Base-by-base conservation (phyloP, 2,797 vertebrate genomes). In the Falco biarmicus region DNA sequence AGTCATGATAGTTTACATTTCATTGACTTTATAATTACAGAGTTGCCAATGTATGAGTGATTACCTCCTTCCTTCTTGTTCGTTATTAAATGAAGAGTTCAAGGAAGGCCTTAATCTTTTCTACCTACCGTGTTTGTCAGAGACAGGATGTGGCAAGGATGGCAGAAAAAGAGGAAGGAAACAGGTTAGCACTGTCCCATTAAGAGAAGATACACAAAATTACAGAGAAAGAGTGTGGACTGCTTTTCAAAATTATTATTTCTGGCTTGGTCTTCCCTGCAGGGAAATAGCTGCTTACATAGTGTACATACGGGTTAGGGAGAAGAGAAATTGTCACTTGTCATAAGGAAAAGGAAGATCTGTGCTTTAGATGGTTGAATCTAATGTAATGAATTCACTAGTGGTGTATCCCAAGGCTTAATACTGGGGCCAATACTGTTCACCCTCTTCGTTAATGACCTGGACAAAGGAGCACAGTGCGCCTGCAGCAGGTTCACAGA, bases 11-110 rank as follows among this genome's bases (percentile, higher is more conserved):
- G 64, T 94, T 97, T 95, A 84, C 91, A 91, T 86, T 95, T 96
- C 19, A 88, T 92, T 92, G 68, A 93, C 87, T 96, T 94, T 68
- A 65, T 81, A 96, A 97, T 96, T 91, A 94, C 5, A 95, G 73
- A 93, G 82, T 86, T 90, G 76, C 50, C 79, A 81, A 18, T 48
- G 57, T 84, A 88, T 16, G 9, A n/a, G 28, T 87, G 43, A 93
- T 95, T 94, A 81, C 54, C 61, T 91, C 53, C 53, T 87, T 95
- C 87, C 68, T 83, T 87, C 81, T 93, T 80, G 51, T 74, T 87
- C 11, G 2, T 78, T 81, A 95, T 88, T 96, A 95, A 82, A 57
- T 12, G 32, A 84, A 85, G 60, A 10, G 65, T 53, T 89, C 47
- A 84, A 69, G 91, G 76, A 93, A 88, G 43, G 22, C 70, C 87